Conservation (phyloP, 1,140 invertebrate species). For the Sycophaga agraensis region DNA sequence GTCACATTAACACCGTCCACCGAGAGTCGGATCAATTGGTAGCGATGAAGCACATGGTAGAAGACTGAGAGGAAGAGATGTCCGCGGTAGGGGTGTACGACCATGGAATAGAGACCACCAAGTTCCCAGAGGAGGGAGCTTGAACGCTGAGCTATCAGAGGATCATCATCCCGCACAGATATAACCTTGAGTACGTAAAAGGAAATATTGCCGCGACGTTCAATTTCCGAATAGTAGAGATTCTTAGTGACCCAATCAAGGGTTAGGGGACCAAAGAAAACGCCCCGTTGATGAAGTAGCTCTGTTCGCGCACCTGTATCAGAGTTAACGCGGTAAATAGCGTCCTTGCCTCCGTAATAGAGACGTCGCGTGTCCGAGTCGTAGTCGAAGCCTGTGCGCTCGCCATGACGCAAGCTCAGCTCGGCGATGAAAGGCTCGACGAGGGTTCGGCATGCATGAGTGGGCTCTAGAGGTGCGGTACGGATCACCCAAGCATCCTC, state of each 20-base stretch:
- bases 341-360: slow-evolving; percentile 12
- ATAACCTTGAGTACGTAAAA: slow-evolving; percentile 12
- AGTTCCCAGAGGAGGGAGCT: slow-evolving; percentile 4
- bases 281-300: background rate
- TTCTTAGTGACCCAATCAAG: slow-evolving; percentile 18
- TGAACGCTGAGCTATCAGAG: background rate
- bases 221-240: slow-evolving; percentile 21
- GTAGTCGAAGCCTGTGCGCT: slow-evolving; percentile 9
- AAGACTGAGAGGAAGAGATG: background rate
- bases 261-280: slow-evolving; percentile 12
- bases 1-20: background rate
- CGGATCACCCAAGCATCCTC: background rate
- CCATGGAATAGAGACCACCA: background rate
- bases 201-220: background rate
- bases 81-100: background rate
- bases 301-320: background rate
- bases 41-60: background rate
- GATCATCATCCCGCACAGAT: background rate
- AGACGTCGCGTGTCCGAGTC: slow-evolving; percentile 10
- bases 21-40: background rate
- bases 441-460: background rate
- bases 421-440: background rate
- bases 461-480: background rate
- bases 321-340: background rate
- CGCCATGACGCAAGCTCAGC: background rate